Evolutionary conservation across 2,113 vertebrate genomes (phyloP), one percentile per base, ranked within the genome.

Genomic region (Bagarius yarrelli): DNA sequence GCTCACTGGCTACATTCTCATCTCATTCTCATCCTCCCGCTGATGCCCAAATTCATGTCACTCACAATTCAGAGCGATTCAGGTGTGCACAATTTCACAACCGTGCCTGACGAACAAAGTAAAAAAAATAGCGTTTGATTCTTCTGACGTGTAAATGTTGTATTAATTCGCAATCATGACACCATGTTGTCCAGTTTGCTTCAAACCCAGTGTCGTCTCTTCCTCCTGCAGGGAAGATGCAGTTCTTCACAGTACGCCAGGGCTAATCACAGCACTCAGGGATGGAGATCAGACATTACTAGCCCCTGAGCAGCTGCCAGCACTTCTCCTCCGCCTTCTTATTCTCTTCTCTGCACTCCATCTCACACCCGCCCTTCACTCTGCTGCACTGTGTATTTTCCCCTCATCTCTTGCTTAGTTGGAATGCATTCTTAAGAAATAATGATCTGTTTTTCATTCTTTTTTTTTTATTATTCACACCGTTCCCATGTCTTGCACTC

Each of bases 371-470:
- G n/a, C 73, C 32, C 63, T 25, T 75, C 63, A 34, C 63, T 60
- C 61, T n/a, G 70, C 78, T 27, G 44, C 36, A 67, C 81, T 44
- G 21, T 15, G 34, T 40, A 83, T 79, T 75, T 40, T 69, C 59
- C 72, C 55, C 4, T 47, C 30, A 75, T 81, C 64, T 79, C 44
- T 44, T 40, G 27, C 76, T 78, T 60, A 52, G 57, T 64, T 77
- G 63, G 52, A 77, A 81, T 80, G 52, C 78, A 52, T 73, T 84
- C 78, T 79, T 30, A 77, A 70, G 67, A 78, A 85, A 84, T 82
- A 83, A 79, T 78, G 55, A 59, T 63, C 53, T 57, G 34, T 53
- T 63, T 44, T 82, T 71, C 52, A 36, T 66, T 80, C 69, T 71
- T 64, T 52, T 71, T 27, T 44, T 18, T 19, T 13, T 67, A 72